Percentiles rank a stretch among this genome's conserved stretches.
phyloP scores from a whole-genome alignment of 2,113 vertebrate species.

The Ariopsis seemanni region DNA sequence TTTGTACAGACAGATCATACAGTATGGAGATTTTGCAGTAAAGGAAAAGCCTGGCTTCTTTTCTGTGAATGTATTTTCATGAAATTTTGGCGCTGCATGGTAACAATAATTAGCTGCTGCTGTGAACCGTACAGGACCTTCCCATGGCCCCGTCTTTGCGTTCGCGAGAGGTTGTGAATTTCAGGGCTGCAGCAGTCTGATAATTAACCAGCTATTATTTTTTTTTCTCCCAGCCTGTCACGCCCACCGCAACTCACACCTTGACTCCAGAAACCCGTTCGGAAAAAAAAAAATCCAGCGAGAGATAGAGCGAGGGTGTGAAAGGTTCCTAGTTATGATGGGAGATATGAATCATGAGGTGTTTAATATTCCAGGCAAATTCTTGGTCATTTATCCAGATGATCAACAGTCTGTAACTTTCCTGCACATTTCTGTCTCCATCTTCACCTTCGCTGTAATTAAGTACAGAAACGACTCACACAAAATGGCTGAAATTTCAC shows the following conservation, averaged over 20 bases:
- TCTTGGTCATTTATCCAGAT: not conserved
- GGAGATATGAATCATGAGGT: constrained; percentile 1
- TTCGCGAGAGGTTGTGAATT: not conserved
- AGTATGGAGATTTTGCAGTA: not conserved
- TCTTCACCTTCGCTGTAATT: not conserved
- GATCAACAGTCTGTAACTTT: not conserved
- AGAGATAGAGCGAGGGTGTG: not conserved
- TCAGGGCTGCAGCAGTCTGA: not conserved
- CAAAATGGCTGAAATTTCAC: too few species aligned
- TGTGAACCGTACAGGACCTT: not conserved
- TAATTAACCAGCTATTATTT: not conserved
- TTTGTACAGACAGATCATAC: not conserved
- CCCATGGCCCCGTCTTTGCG: not conserved
- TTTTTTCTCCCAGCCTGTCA: not conserved
- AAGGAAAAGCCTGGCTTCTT: not conserved
- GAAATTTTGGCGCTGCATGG: not conserved
- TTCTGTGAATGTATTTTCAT: not conserved
- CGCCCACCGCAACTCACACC: not conserved
- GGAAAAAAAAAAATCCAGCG: not conserved
- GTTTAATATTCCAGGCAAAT: constrained; percentile 20
- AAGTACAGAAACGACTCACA: not conserved
- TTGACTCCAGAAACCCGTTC: not conserved
- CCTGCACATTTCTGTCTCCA: not conserved
- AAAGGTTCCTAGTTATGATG: not conserved
- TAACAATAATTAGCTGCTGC: not conserved